Conservation (phyloP, 2,113 vertebrate genomes). For the Phasianus colchicus region DNA sequence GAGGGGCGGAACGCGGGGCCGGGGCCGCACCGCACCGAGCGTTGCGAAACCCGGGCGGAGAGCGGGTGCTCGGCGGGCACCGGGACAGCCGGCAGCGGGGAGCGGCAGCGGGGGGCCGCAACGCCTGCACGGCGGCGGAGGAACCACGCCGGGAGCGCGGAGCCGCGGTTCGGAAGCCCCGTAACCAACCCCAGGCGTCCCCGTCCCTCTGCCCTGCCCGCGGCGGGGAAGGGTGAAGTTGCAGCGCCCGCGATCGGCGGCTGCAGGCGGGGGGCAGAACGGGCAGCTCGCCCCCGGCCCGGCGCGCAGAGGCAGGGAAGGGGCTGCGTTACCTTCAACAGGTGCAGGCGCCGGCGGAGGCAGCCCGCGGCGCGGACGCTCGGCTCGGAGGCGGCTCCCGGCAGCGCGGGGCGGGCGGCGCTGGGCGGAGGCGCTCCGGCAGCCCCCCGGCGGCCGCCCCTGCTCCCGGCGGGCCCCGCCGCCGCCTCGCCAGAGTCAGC, state of each 20-base stretch:
- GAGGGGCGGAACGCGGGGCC: not conserved
- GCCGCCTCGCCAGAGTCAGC: not conserved
- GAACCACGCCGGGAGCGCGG: not conserved
- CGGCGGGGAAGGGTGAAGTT: too few species aligned
- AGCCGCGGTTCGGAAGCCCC: not conserved
- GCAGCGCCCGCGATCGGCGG: not conserved
- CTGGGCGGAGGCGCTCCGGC: constrained; percentile 3
- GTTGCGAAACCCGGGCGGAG: not conserved
- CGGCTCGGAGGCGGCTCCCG: not conserved
- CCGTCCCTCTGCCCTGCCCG: not conserved
- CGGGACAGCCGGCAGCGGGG: too few species aligned
- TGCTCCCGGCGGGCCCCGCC: constrained; percentile 3
- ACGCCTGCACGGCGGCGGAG: too few species aligned
- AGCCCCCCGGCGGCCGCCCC: constrained; percentile 5
- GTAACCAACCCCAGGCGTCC: not conserved
- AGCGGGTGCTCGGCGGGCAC: too few species aligned
- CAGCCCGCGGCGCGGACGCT: not conserved
- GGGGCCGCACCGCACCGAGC: not conserved
- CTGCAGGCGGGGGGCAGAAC: too few species aligned
- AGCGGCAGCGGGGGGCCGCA: too few species aligned
- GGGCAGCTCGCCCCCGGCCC: not conserved
- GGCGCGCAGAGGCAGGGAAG: not conserved
- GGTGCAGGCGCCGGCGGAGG: constrained; percentile 29
- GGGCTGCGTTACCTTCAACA: constrained; percentile 54
- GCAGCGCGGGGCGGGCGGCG: not conserved